Evolutionary conservation across 2,113 vertebrate species (phyloP), one percentile per base, ranked within the genome.

Genomic region (Uropsilus gracilis): DNA sequence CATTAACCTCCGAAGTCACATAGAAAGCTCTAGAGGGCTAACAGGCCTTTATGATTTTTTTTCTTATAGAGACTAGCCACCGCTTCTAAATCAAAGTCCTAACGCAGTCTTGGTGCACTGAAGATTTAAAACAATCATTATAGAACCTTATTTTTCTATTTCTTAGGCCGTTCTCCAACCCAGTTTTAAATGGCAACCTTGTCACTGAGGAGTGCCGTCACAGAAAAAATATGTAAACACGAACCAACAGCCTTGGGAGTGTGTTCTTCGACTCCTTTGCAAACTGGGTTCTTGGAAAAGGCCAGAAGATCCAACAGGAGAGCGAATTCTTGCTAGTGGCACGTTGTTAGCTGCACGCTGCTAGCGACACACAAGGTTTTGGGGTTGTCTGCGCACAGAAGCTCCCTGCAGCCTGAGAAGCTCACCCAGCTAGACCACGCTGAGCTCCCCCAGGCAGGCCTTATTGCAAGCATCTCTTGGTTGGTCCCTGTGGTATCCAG

Each of bases 371-470:
- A 24, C 24, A 1, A 13, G 76, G 48, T 28, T 72, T 39, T n/a
- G 34, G 34, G 46, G 44, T 50, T 1, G 2, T 48, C 46, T 61
- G 73, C 57, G 13, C 17, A 26, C 46, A 53, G 11, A 37, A 39
- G 34, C 4, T 14, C 2, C 2, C 14, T 82, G 63, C 34, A 24
- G 2, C 64, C 46, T 1, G 6, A 90, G 61, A 20, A 26, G 59
- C 37, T 6, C 1, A 22, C 42, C 61, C 24, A 28, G 6, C 0
- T 13, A 14, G 55, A 34, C 46, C 17, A 2, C 1, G 0, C 7
- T 28, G 44, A 26, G 64, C 32, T 80, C 8, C n/a, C 50, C 32
- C 46, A 77, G 44, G 57, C 1, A 1, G 81, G 42, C 39, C 10
- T 42, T 81, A 91, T 6, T 9, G 50, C 44, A 48, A 13, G 26